Evolutionary conservation across 2,888 invertebrate species (phyloP), one percentile per base, ranked within the genome.

Genomic region (Marasmarcha lunaedactyla): DNA sequence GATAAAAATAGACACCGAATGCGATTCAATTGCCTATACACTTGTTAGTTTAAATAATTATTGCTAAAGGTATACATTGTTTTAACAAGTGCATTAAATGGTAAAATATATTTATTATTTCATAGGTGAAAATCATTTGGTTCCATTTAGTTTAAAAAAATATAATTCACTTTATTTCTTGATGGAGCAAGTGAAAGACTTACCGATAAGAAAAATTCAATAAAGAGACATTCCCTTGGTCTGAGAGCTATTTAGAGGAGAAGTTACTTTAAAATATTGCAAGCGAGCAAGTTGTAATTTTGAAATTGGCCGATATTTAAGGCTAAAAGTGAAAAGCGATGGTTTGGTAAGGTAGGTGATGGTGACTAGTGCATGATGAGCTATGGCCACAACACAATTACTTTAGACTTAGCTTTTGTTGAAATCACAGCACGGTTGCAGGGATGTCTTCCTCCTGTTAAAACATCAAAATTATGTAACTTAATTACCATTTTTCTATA

Each of bases 381-480:
- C 63, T 74, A 73, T 66, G 63, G 65, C 69, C 74, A 76, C 71
- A 72, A 62, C 9, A 73, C 67, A 72, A 61, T 72, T 60, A 34
- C 59, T 67, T 67, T 63, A 55, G 69, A 83, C 83, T 83, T 83
- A 83, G 78, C 81, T 81, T 72, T 71, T 51, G 66, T 49, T 57
- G 71, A 49, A 57, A 67, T 78, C 70, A 81, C 52, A 83, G 72
- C 51, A 79, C 65, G 50, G 81, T 83, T 35, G 76, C 81, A 38
- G 81, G 83, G 68, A 77, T 70, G 70, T 83, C 81, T 69, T 77
- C 79, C 66, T 73, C 81, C 81, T 83, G 79, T 51, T 44, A 52
- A n/a, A 36, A 15, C 30, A 30, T 30, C 26, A n/a, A n/a, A n/a
- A n/a, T n/a, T n/a, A n/a, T n/a, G n/a, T n/a, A n/a, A n/a, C n/a